A percentile compares a stretch with the other conserved stretches of the same genome.
Conservation (phyloP, 1,140 invertebrate species). For the Drosophila carrolli region DNA sequence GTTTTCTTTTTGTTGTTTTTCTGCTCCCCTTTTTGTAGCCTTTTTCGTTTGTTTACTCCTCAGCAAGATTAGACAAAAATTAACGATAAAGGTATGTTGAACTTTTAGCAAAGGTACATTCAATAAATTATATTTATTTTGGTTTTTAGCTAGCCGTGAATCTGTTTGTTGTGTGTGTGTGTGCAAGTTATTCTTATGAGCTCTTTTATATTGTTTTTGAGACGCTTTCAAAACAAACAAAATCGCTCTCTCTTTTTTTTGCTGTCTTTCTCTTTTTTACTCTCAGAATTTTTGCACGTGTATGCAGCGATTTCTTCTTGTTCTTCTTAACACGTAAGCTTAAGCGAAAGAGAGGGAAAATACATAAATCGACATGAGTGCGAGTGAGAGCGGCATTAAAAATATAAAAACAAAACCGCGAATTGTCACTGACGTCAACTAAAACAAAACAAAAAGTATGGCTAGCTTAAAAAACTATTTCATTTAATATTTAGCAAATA, state of each 20-base stretch:
- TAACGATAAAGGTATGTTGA: conserved; percentile 75
- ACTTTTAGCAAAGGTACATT: conserved; percentile 63
- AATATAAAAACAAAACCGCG: conserved; percentile 11
- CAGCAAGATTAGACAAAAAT: conserved; percentile 33
- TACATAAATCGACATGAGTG: background rate
- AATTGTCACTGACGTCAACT: conserved; percentile 39
- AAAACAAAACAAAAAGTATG: conserved; percentile 5
- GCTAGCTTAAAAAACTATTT: background rate
- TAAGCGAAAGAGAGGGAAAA: conserved; percentile 10
- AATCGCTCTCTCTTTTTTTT: conserved; percentile 2
- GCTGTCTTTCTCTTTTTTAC: background rate
- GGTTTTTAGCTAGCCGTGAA: conserved; percentile 21
- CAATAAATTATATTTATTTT: conserved; percentile 46
- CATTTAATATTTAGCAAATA: background rate
- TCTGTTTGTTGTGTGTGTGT: conserved; percentile 15
- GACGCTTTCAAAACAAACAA: conserved; percentile 47
- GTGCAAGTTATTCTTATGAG: background rate
- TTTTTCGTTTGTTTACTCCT: conserved; percentile 70
- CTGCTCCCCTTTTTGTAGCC: conserved; percentile 35
- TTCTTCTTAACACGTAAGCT: conserved; percentile 36
- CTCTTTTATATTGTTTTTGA: conserved; percentile 18
- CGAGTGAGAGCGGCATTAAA: conserved; percentile 13
- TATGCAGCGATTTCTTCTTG: conserved; percentile 28
- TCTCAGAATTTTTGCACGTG: conserved; percentile 37
- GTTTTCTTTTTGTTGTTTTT: conserved; percentile 28